These are phyloP conservation scores for Hippocampus abdominalis DNA, from an alignment of 2,113 vertebrate genomes.

Conservation along the genomic window DNA sequence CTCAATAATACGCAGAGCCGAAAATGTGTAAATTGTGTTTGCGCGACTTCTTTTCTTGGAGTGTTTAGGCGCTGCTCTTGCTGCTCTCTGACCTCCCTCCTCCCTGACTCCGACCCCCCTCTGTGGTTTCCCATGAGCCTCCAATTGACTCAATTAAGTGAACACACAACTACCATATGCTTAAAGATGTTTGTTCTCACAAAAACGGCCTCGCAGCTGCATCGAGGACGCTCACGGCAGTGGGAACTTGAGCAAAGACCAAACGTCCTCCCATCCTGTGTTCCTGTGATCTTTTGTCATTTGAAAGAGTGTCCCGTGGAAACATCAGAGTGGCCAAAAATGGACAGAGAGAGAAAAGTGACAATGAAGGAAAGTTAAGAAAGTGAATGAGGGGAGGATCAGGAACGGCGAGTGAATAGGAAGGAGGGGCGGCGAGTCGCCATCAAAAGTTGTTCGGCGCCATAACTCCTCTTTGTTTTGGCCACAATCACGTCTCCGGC, in stretches of 20 bases:
- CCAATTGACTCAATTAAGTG: slow-evolving; percentile 71
- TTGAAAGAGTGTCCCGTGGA: slow-evolving; percentile 28
- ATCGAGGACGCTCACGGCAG: not conserved
- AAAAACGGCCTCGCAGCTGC: slow-evolving; percentile 32
- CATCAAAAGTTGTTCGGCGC: slow-evolving; percentile 52
- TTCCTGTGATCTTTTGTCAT: slow-evolving; percentile 17
- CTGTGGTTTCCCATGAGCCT: slow-evolving; percentile 67
- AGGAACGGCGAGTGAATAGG: slow-evolving; percentile 52
- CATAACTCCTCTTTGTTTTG: slow-evolving; percentile 46
- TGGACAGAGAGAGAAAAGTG: slow-evolving; percentile 25
- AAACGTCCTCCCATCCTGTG: slow-evolving; percentile 9
- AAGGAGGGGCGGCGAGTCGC: slow-evolving; percentile 43
- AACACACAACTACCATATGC: slow-evolving; percentile 67
- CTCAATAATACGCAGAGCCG: slow-evolving; percentile 35
- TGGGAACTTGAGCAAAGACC: slow-evolving; percentile 4
- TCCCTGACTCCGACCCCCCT: slow-evolving; percentile 60
- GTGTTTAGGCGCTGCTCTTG: slow-evolving; percentile 21
- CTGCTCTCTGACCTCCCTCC: slow-evolving; percentile 60
- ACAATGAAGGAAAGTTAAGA: slow-evolving; percentile 22
- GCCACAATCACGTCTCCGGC: slow-evolving; percentile 52
- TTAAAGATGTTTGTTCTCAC: slow-evolving; percentile 50
- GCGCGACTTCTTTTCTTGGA: slow-evolving; percentile 38
- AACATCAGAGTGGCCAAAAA: slow-evolving; percentile 27
- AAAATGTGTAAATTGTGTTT: slow-evolving; percentile 44
- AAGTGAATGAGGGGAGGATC: slow-evolving; percentile 42